These are phyloP conservation scores for Cladopsammia gracilis DNA, from an alignment of 64 coral and sea anemone species.

Conservation along the genomic window DNA sequence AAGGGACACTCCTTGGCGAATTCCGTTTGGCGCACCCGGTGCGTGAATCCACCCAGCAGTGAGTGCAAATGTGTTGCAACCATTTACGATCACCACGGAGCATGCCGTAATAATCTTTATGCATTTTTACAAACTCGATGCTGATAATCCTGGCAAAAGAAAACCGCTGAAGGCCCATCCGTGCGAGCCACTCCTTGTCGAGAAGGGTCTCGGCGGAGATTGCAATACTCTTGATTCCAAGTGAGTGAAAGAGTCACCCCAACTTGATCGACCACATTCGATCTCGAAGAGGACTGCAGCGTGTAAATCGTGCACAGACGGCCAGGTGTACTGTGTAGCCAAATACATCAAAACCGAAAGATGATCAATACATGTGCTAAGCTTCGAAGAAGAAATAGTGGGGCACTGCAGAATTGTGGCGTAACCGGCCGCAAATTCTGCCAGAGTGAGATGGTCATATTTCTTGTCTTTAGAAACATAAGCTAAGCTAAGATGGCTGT, in stretches of 20 bases:
- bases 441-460: background rate
- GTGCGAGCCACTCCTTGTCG: too few species aligned
- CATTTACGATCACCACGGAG: background rate
- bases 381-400: background rate
- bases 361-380: background rate
- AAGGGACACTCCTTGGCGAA: background rate
- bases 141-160: background rate
- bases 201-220: background rate
- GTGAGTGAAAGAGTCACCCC: too few species aligned
- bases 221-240: background rate
- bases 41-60: background rate
- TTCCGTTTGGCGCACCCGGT: background rate
- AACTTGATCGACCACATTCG: background rate
- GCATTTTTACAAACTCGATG: background rate
- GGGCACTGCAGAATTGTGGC: background rate
- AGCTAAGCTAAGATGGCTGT: background rate
- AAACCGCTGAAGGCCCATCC: background rate
- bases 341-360: slow-evolving; percentile 19
- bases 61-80: background rate
- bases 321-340: background rate
- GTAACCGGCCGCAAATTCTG: slow-evolving; percentile 36
- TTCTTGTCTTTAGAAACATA: background rate
- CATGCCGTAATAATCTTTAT: background rate
- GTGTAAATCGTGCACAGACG: slow-evolving; percentile 10
- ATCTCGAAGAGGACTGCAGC: slow-evolving; percentile 11